Base-by-base conservation (phyloP, 2,888 invertebrate species). In the Erynnis tages region DNA sequence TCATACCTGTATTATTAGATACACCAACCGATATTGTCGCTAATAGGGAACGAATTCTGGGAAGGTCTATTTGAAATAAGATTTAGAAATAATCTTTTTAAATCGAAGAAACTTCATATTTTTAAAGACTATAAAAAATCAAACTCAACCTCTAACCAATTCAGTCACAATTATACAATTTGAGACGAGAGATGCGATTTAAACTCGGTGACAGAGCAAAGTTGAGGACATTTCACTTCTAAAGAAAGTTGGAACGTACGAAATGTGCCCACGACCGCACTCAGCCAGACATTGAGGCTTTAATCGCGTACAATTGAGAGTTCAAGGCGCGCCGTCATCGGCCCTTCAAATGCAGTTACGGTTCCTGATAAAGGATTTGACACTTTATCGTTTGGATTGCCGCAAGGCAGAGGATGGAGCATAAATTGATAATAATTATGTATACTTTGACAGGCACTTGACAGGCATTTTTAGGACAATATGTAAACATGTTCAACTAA, bases 311-410 rank as follows among this genome's bases (percentile, higher is more conserved):
- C 52, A 44, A 44, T 52, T 44, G 37, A 50, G 43, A 52, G 52
- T 52, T 50, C 27, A 43, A 25, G 27, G 34, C 43, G 35, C 27
- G 43, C 43, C 41, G 41, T 41, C 35, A 43, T 17, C 10, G 32
- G 2, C 49, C 43, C 43, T 43, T 41, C 23, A n/a, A 43, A 50
- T 35, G 41, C 35, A 35, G 40, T 48, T 48, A 47, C 23, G 23
- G 16, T 13, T n/a, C 27, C 47, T 49, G 54, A 55, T 45, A 53
- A 60, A 55, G 56, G 53, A 44, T 49, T 54, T 27, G 48, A 47
- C 58, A 55, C 53, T 56, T 41, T 45, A 23, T 34, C 27, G 40
- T 30, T 37, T 27, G 17, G 14, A 13, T 14, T 30, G 43, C 37
- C 25, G 40, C 46, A 56, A 47, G 52, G 40, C 2, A 14, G 7